phyloP scores from a whole-genome alignment of 2,888 invertebrate species.

The Cantharis lateralis region DNA sequence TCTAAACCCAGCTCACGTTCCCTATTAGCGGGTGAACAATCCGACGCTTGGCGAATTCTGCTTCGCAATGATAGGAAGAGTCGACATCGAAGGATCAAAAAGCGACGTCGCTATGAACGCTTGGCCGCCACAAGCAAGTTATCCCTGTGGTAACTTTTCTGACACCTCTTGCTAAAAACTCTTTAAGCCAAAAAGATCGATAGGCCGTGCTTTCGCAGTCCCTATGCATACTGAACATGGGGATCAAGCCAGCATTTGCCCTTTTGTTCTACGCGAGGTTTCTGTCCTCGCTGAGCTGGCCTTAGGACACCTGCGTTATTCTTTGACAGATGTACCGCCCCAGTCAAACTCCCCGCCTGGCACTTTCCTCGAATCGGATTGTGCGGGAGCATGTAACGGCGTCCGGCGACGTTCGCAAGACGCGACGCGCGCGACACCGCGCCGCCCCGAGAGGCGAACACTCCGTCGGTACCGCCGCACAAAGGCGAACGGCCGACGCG shows the following conservation, averaged over 20 bases:
- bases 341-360: no score
- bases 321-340: conserved; percentile 64
- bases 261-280: conserved; percentile 74
- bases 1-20: conserved; percentile 40
- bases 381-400: no score
- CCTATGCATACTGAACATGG: conserved; percentile 63
- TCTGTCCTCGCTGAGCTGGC: conserved; percentile 69
- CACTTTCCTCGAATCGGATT: no score
- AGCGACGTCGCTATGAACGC: conserved; percentile 70
- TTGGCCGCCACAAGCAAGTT: conserved; percentile 54
- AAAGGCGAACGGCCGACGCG: no score
- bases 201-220: no score
- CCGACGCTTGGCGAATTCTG: conserved; percentile 73
- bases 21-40: conserved; percentile 60
- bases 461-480: no score
- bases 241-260: conserved; percentile 71
- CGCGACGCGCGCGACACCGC: no score
- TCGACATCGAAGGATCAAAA: conserved; percentile 76
- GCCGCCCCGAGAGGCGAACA: no score
- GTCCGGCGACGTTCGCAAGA: no score
- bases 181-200: conserved; percentile 15
- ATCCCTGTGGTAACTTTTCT: conserved; percentile 73
- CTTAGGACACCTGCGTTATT: no score
- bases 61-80: conserved; percentile 77
- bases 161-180: conserved; percentile 65